Base-by-base conservation (phyloP, 2,113 vertebrate species). In the Dipodomys ordii region DNA sequence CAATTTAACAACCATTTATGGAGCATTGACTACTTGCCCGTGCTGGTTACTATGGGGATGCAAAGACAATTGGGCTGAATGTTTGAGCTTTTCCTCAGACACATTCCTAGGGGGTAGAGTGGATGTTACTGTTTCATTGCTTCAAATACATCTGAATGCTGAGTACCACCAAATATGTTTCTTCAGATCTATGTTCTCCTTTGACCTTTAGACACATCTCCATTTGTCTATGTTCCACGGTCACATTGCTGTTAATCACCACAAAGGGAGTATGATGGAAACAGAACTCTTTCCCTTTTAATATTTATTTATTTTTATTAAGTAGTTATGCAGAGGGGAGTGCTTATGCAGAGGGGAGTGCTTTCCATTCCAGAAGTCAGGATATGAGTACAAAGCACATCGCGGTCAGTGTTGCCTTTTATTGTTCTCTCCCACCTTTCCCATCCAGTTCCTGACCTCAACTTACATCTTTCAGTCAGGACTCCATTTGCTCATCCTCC, bases 1-100 rank as follows among this genome's bases (percentile, higher is more conserved):
- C 76, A 81, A 60, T 94, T 95, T 92, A 92, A 94, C 74, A 76
- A 87, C 92, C 93, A 92, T 13, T 5, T 88, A 94, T 88, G 94
- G 83, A 96, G 88, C 60, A 87, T 20, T n/a, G 7, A 32, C 32
- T 76, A 12, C 10, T 12, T 71, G 16, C 12, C 79, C 83, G 28
- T 12, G 19, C 49, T 77, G 68, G 44, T 89, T 35, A 82, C 44
- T 19, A 0, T 46, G n/a, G 67, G 49, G 86, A 87, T 16, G 44
- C 4, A 19, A 64, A 84, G 49, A 49, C 28, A 35, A 32, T 65
- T 27, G 65, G 44, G 32, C 35, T 80, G 6, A 60, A 11, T 2
- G 5, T 67, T 77, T 46, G 19, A 3, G 84, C 46, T 68, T 35
- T 57, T 74, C n/a, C 62, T 77, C 1, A 30, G 4, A 27, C 25